These are phyloP conservation scores for Platyscapa corneri DNA, from an alignment of 1,140 invertebrate species.

Conservation along the genomic window DNA sequence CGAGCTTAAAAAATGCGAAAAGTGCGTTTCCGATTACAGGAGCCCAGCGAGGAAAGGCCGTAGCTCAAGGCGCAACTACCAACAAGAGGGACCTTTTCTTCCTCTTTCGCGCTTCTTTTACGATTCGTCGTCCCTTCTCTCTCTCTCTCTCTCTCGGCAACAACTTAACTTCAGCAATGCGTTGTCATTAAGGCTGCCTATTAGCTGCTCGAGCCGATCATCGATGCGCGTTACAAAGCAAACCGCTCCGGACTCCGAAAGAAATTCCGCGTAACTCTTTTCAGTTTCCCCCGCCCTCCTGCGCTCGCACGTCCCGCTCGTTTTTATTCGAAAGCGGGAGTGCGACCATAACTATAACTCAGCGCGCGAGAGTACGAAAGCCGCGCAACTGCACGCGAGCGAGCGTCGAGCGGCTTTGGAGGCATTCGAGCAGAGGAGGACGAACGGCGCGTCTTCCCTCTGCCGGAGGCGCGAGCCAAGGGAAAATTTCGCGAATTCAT, in stretches of 20 bases:
- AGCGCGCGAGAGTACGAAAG: neutral
- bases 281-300: neutral
- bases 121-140: neutral
- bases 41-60: neutral
- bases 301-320: neutral
- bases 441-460: too few relatives aligned
- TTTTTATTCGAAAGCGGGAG: neutral
- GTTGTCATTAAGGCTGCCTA: conserved; percentile 8
- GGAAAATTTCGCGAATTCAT: neutral
- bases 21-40: neutral
- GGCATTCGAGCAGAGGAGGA: too few relatives aligned
- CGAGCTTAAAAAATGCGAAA: too few relatives aligned
- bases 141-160: neutral
- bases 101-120: neutral
- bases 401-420: too few relatives aligned
- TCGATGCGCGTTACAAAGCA: conserved; percentile 16
- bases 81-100: neutral
- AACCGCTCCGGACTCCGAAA: neutral
- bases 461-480: neutral
- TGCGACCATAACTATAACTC: too few relatives aligned
- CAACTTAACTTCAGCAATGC: neutral
- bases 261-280: neutral
- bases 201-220: conserved; percentile 9
- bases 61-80: neutral
- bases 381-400: neutral